phyloP scores from a whole-genome alignment of 35 echinoderm and acorn worm genomes.

The Acanthaster planci region DNA sequence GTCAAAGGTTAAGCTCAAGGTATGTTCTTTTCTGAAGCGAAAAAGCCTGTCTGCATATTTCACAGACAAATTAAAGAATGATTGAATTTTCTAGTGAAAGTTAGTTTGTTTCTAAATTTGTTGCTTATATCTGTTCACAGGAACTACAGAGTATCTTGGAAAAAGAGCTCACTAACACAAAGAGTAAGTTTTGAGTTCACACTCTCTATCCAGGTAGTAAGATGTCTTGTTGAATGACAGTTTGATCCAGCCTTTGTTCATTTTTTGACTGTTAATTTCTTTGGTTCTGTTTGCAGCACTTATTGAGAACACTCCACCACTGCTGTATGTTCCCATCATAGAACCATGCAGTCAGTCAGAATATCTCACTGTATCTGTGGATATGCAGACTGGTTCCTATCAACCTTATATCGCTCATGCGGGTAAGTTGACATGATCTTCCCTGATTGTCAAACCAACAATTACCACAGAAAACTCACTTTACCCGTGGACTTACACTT shows the following conservation, averaged over 20 bases:
- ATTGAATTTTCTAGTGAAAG: too few relatives aligned
- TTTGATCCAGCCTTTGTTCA: too few relatives aligned
- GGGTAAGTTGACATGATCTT: conserved; percentile 55
- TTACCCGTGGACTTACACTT: too few relatives aligned
- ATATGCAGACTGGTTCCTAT: conserved; percentile 86
- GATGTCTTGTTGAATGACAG: too few relatives aligned
- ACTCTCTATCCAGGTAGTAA: too few relatives aligned
- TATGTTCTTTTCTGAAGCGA: conserved; percentile 4
- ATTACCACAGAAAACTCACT: too few relatives aligned
- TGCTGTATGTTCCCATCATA: conserved; percentile 74
- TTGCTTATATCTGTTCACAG: conserved; percentile 28
- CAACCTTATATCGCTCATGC: conserved; percentile 78
- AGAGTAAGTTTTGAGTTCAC: conserved; percentile 59
- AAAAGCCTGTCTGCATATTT: too few relatives aligned
- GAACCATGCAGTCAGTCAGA: conserved; percentile 66
- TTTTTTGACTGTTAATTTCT: conserved; percentile 21
- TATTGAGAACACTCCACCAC: conserved; percentile 63
- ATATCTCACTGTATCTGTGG: conserved; percentile 76
- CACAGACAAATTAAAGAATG: too few relatives aligned
- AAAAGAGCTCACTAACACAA: conserved; percentile 45
- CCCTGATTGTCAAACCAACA: background rate
- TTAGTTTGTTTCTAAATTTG: too few relatives aligned
- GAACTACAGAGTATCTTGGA: conserved; percentile 58
- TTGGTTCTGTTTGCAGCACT: conserved; percentile 45
- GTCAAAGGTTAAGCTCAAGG: conserved; percentile 77